phyloP scores from a whole-genome alignment of 2,888 invertebrate species.

The Dugesia japonica region DNA sequence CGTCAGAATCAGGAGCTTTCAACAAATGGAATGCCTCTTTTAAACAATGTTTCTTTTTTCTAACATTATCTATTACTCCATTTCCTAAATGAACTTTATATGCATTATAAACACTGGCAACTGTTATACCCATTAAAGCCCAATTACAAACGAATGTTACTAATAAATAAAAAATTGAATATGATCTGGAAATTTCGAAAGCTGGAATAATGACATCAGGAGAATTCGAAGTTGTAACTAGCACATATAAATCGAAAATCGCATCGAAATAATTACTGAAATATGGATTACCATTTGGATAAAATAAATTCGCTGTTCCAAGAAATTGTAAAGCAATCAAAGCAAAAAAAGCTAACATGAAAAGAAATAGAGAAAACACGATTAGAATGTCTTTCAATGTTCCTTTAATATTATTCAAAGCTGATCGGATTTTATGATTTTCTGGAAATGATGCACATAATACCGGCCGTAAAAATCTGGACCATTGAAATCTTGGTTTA shows the following conservation, averaged over 20 bases:
- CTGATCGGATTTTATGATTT: neutral
- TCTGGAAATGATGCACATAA: slow-evolving; percentile 1
- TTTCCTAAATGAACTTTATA: slow-evolving; percentile 65
- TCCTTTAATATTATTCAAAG: neutral
- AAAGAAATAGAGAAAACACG: neutral
- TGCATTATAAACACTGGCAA: slow-evolving; percentile 89
- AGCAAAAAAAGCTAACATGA: neutral
- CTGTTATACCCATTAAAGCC: slow-evolving; percentile 64
- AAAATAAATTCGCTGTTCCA: slow-evolving; percentile 35
- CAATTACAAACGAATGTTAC: slow-evolving; percentile 49
- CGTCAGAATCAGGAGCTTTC: neutral
- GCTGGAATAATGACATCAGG: slow-evolving; percentile 51
- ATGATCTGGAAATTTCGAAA: slow-evolving; percentile 46
- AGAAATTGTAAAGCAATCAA: neutral
- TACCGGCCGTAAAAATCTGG: neutral
- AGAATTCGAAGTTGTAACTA: slow-evolving; percentile 51
- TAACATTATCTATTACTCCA: neutral
- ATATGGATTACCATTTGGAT: slow-evolving; percentile 46
- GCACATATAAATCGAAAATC: slow-evolving; percentile 49
- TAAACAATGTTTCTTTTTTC: neutral
- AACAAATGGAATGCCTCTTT: neutral
- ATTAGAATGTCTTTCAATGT: neutral
- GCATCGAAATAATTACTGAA: slow-evolving; percentile 48
- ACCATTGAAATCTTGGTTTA: neutral
- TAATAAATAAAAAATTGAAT: slow-evolving; percentile 48